phyloP scores from a whole-genome alignment of 2,888 invertebrate genomes.

The Heteromyza rotundicornis region DNA sequence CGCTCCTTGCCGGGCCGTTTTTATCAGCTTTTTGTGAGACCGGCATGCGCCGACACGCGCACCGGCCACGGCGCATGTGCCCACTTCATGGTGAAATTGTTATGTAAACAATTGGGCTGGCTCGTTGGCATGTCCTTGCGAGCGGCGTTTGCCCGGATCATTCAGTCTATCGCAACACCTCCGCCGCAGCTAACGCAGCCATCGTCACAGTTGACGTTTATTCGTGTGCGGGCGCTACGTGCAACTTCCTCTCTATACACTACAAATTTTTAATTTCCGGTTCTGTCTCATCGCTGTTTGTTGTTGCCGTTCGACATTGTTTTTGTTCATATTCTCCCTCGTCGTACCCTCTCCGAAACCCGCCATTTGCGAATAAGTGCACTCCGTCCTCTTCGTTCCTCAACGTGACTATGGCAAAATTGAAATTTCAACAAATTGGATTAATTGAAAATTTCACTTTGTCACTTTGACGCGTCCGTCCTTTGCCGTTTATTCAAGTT shows the following conservation, averaged over 20 bases:
- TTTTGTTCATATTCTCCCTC: neutral
- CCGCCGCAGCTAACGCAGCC: constrained; percentile 14
- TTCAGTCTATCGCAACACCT: constrained; percentile 20
- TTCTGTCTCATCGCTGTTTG: constrained; percentile 18
- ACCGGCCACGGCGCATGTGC: constrained; percentile 43
- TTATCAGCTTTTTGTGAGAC: constrained; percentile 13
- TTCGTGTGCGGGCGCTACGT: constrained; percentile 16
- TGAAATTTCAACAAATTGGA: constrained; percentile 29
- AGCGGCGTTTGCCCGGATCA: neutral
- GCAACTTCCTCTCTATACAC: constrained; percentile 19
- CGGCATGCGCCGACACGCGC: constrained; percentile 26
- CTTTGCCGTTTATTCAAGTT: no score
- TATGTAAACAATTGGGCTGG: constrained; percentile 2
- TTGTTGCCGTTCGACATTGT: constrained; percentile 6
- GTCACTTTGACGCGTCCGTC: neutral
- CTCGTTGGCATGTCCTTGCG: neutral
- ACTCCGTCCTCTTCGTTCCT: neutral
- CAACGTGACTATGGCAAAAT: constrained; percentile 16
- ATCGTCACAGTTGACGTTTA: constrained; percentile 6
- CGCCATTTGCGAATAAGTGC: neutral
- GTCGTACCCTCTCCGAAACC: neutral
- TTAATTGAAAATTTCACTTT: constrained; percentile 25
- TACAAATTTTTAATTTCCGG: constrained; percentile 36
- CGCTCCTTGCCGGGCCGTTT: neutral
- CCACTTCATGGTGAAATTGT: constrained; percentile 31